Conservation (phyloP, 92 coral and sea anemone genomes). For the Bergia sp. region DNA sequence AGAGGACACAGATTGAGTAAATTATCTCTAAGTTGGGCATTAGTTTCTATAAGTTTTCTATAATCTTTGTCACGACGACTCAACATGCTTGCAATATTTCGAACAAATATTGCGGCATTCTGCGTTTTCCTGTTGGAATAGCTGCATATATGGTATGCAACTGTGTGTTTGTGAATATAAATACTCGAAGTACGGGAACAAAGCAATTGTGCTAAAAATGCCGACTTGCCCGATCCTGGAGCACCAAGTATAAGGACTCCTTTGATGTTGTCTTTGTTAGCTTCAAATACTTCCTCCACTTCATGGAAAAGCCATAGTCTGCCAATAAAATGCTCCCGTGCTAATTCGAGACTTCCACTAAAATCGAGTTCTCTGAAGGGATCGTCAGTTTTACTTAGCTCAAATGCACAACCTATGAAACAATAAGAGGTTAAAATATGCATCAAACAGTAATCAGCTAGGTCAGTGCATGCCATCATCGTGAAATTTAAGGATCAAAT, state of each 20-base stretch:
- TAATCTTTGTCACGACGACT: constrained; percentile 28
- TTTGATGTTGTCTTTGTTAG: neutral
- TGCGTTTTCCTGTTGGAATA: constrained; percentile 37
- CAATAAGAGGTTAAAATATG: no score
- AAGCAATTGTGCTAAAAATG: constrained; percentile 40
- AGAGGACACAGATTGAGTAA: constrained; percentile 29
- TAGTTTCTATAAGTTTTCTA: neutral
- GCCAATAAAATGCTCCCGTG: neutral
- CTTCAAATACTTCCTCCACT: neutral
- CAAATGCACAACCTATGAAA: constrained; percentile 13
- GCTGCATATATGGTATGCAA: constrained; percentile 48
- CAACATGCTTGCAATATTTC: constrained; percentile 38
- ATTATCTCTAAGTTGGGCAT: constrained; percentile 3
- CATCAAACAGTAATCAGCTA: no score
- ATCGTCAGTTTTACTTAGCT: neutral
- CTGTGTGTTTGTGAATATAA: constrained; percentile 35
- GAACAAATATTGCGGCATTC: constrained; percentile 48
- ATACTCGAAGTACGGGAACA: constrained; percentile 48
- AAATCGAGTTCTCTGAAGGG: neutral
- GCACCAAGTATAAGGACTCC: neutral
- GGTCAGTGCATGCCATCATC: no score
- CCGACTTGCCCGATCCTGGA: constrained; percentile 11
- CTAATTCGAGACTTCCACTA: neutral
- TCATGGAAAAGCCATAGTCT: constrained; percentile 6
- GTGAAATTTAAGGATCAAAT: no score